Evolutionary conservation across 2,888 invertebrate species (phyloP).

Genomic region (Vandiemenella viatica): DNA sequence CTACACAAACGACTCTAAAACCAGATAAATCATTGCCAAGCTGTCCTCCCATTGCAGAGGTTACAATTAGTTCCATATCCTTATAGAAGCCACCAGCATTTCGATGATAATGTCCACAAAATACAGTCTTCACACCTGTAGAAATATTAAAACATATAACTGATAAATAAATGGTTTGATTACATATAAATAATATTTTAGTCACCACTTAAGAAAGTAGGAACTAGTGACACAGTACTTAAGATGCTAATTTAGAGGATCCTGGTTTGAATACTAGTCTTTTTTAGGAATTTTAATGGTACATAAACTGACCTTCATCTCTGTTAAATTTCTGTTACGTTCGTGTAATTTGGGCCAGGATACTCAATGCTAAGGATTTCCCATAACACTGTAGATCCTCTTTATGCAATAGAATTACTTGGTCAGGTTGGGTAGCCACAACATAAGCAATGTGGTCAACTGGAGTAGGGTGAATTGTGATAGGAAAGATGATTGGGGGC

Average conservation of each 20-base stretch:
- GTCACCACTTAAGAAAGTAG: background rate
- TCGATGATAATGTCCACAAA: constrained; percentile 34
- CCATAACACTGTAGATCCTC: no score
- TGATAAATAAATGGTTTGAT: background rate
- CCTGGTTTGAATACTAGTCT: no score
- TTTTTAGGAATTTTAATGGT: no score
- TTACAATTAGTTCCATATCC: constrained; percentile 29
- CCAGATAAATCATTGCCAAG: constrained; percentile 29
- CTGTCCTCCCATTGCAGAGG: constrained; percentile 33
- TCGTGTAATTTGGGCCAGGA: no score
- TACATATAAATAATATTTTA: background rate
- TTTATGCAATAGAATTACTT: no score
- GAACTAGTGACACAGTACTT: background rate
- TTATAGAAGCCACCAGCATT: constrained; percentile 31
- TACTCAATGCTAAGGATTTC: no score
- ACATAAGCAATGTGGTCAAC: no score
- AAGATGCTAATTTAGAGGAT: no score
- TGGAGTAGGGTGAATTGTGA: no score
- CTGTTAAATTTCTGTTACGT: background rate
- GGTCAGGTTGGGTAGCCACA: no score
- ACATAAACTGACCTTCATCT: background rate
- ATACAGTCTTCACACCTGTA: constrained; percentile 30
- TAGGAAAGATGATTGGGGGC: no score
- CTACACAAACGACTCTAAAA: constrained; percentile 29
- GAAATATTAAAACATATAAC: no score